Conservation (phyloP, 1,140 invertebrate species). For the Brachionus calyciflorus region DNA sequence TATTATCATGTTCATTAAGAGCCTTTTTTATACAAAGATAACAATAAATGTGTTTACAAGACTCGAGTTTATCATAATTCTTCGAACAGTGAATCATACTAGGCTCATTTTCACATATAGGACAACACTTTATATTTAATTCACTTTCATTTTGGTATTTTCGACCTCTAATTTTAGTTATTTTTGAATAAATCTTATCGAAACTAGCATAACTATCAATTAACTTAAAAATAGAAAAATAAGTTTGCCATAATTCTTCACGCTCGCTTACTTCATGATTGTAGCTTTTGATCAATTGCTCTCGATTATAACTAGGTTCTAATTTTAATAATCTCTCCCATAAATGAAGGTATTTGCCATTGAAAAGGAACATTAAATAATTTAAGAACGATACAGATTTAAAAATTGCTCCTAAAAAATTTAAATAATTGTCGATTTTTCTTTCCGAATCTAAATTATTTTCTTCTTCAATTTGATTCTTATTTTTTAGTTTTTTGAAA, state of each 20-base stretch:
- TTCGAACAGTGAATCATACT: background rate
- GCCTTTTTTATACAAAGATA: constrained; percentile 33
- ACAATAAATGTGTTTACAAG: constrained; percentile 25
- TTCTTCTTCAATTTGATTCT: background rate
- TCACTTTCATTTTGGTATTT: background rate
- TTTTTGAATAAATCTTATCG: constrained; percentile 13
- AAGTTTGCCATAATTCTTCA: constrained; percentile 43
- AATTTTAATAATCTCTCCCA: constrained; percentile 29
- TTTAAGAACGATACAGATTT: constrained; percentile 2
- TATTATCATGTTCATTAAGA: background rate
- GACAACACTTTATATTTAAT: constrained; percentile 4
- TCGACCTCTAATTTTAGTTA: background rate
- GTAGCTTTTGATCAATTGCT: background rate
- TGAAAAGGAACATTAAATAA: constrained; percentile 8
- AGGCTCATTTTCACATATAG: constrained; percentile 27
- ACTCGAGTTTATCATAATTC: background rate
- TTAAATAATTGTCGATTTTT: constrained; percentile 3
- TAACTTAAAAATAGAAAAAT: constrained; percentile 34
- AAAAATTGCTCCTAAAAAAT: background rate
- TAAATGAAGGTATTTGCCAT: constrained; percentile 23
- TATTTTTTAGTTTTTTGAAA: background rate
- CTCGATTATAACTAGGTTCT: background rate
- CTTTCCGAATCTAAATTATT: background rate
- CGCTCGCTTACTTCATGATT: constrained; percentile 8
- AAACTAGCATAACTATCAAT: constrained; percentile 19